Percentiles rank a stretch among this genome's conserved stretches.
phyloP scores from a whole-genome alignment of 2,113 vertebrate genomes.

The Hyaena hyaena region DNA sequence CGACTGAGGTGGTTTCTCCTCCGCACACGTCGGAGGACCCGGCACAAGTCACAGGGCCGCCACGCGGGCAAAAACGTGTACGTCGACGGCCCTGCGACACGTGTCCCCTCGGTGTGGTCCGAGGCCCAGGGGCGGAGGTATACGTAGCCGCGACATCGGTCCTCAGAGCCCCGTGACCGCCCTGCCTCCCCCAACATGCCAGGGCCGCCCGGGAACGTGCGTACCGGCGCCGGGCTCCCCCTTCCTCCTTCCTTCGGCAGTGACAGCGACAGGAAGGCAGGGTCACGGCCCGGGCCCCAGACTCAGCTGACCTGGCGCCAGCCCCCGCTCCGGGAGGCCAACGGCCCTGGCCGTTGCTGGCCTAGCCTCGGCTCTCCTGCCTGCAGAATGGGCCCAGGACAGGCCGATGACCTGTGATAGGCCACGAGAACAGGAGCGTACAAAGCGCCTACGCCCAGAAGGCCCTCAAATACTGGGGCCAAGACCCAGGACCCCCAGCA shows the following conservation, averaged over 20 bases:
- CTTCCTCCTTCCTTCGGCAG: too few species aligned
- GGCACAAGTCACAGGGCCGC: neutral
- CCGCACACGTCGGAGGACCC: neutral
- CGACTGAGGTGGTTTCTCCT: neutral
- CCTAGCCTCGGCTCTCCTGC: neutral
- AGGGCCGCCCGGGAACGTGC: neutral
- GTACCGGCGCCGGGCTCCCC: neutral
- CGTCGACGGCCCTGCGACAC: rapidly evolving
- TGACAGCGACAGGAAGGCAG: neutral
- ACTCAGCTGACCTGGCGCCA: neutral
- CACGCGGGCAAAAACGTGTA: rapidly evolving
- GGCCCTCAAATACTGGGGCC: too few species aligned
- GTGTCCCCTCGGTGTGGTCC: rapidly evolving
- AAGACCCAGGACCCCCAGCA: too few species aligned
- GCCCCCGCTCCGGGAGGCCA: neutral
- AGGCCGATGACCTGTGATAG: neutral
- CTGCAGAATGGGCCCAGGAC: too few species aligned
- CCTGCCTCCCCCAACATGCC: neutral
- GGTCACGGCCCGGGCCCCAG: neutral
- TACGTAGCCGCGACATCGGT: rapidly evolving
- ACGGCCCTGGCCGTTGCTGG: neutral
- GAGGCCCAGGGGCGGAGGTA: rapidly evolving
- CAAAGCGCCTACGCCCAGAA: neutral
- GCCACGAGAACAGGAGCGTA: too few species aligned
- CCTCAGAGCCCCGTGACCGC: neutral